Base-by-base conservation (phyloP, 1,140 invertebrate genomes). In the Orius insidiosus region DNA sequence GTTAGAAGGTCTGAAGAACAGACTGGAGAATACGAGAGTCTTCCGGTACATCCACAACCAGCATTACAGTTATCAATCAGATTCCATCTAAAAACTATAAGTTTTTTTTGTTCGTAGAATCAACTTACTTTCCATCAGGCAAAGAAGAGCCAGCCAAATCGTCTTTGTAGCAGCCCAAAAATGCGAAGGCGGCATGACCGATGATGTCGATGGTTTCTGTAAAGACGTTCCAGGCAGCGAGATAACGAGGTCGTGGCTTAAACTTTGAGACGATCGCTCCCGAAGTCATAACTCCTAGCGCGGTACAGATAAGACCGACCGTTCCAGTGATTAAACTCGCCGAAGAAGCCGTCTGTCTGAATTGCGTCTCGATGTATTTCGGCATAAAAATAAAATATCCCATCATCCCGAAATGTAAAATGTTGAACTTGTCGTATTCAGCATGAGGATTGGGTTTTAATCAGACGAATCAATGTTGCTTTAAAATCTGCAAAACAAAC, bases 201-300 rank as follows among this genome's bases (percentile, higher is more conserved):
- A 70, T 51, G 1, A 78, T 68, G 7, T 74, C 74, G 38, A 79
- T 59, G 1, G 71, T 60, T 24, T 77, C 78, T 6, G 78, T 69
- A 41, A 79, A 63, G 2, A 82, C 72, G 57, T 83, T 83, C 76
- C 79, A 84, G 0, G 64, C 71, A 4, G 78, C 78, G 51, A 84
- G 62, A 45, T 70, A 72, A 18, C 76, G 62, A 0, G 80, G 76
- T 44, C 67, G 66, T 0, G 79, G 79, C 57, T 78, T 76, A 51
- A 71, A 79, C 48, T 70, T 72, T 0, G 75, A 74, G 11, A 85
- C 78, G 1, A 81, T 51, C 8, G 75, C 56, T 0, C 79, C 80
- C 5, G 78, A 77, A 0, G 78, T 39, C 3, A 83, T 55, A 7
- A 83, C 70, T 1, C 80, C 80, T 32, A 79, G 61, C 0, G 76